Evolutionary conservation across 2,888 invertebrate species (phyloP), one percentile per base, ranked within the genome.

Genomic region (Lycocerus yunnanus): DNA sequence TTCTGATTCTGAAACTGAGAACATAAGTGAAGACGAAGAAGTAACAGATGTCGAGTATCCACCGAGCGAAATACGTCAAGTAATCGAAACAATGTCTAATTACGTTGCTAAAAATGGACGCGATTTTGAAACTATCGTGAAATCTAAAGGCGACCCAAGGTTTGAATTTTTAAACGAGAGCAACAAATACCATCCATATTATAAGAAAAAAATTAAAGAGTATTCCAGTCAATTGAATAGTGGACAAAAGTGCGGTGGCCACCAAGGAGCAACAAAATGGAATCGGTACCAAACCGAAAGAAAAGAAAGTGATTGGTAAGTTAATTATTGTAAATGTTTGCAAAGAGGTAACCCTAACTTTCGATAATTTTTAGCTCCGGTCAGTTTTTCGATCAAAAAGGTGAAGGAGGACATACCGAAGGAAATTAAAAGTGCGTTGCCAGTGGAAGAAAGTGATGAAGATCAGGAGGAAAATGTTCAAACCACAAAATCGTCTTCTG

Each of bases 71-170:
- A 89, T 95, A 1, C 93, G 94, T 84, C 90, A 94, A 15, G 95
- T 99, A 9, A 95, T 99, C 73, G 97, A 98, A 86, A 97, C 98
- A 87, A 97, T 99, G 93, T 98, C 99, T 0, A 93, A 93, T 78
- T 98, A 98, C 86, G 98, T 99, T 0, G 95, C 96, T 1, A 96
- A 97, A 81, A 98, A 98, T 87, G 99, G 99, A 0, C 92, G 93
- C 71, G 95, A 96, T 82, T 98, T 99, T 85, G 98, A 99, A 82
- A 92, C 93, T 43, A 94, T 96, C 20, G 93, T 96, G 10, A 93
- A 92, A 80, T 91, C 92, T 3, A 96, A 95, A 84, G 93, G 93
- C 69, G 97, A 98, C 85, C 92, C 93, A 0, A 89, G 97, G 27
- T 98, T 99, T 86, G 92, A 92, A 18, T 99, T 99, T 86, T 87